Conservation (phyloP, 2,888 invertebrate species). For the Acleris holmiana region DNA sequence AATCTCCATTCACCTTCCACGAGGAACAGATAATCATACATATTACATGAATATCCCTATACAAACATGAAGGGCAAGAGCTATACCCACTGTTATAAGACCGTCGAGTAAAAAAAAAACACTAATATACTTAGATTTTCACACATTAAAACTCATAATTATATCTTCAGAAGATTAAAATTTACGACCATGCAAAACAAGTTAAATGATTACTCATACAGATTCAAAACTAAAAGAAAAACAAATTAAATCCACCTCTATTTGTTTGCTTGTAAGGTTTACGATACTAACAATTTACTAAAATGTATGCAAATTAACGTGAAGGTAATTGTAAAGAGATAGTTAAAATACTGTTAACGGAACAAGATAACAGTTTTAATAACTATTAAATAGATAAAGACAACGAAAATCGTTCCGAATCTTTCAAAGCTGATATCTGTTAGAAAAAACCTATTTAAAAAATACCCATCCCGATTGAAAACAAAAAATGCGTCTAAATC, state of each 20-base stretch:
- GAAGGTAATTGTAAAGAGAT: neutral
- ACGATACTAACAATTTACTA: constrained; percentile 4
- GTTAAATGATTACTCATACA: constrained; percentile 30
- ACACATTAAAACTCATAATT: neutral
- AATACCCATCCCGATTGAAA: no score
- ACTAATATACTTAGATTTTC: neutral
- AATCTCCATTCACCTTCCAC: no score
- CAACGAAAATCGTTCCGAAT: no score
- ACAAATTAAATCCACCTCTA: neutral
- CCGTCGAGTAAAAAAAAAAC: neutral
- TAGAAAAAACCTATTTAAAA: no score
- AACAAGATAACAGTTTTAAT: neutral
- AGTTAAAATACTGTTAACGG: neutral
- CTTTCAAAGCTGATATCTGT: no score
- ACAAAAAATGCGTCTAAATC: no score
- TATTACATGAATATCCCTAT: no score
- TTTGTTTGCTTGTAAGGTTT: neutral
- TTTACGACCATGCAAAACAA: constrained; percentile 17
- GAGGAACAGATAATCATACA: no score
- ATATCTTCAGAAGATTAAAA: constrained; percentile 18
- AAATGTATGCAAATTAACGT: constrained; percentile 18
- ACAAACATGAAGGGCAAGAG: no score
- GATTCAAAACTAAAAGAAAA: neutral
- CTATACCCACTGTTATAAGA: neutral
- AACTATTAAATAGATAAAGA: no score